These are phyloP conservation scores for Lissonota sp. DNA, from an alignment of 2,888 invertebrate genomes.

Conservation along the genomic window DNA sequence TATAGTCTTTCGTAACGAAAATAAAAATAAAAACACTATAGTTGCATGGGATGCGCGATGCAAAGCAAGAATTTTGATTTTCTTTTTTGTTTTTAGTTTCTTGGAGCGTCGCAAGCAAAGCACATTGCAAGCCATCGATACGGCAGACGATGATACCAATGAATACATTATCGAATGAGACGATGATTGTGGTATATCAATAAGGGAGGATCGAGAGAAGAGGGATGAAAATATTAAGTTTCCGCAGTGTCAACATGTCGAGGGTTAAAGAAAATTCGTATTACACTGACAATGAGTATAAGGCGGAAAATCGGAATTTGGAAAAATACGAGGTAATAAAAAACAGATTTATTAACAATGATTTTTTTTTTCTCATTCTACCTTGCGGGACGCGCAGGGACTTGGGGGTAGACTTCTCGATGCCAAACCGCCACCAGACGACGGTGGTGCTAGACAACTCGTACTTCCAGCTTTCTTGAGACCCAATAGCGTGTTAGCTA, in stretches of 20 bases:
- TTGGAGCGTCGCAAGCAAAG: conserved; percentile 59
- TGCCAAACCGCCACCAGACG: conserved; percentile 80
- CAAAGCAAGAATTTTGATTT: conserved; percentile 34
- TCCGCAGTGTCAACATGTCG: too few species aligned
- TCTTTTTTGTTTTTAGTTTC: conserved; percentile 15
- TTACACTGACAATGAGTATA: neutral
- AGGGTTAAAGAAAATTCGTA: neutral
- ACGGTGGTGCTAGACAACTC: conserved; percentile 88
- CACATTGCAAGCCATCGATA: conserved; percentile 62
- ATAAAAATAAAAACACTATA: conserved; percentile 8
- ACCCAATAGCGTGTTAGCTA: conserved; percentile 84
- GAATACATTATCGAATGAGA: conserved; percentile 1
- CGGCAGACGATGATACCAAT: conserved; percentile 28
- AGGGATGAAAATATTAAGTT: conserved; percentile 15
- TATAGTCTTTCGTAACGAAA: conserved; percentile 12
- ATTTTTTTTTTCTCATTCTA: conserved; percentile 74
- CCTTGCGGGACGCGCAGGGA: conserved; percentile 85
- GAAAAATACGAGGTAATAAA: conserved; percentile 9
- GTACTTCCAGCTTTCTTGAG: conserved; percentile 90
- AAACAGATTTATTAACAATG: conserved; percentile 16
- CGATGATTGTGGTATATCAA: neutral
- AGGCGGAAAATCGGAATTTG: neutral
- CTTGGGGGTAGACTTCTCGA: conserved; percentile 83
- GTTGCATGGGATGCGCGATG: conserved; percentile 50
- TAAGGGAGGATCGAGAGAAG: conserved; percentile 10